phyloP scores from a whole-genome alignment of 2,888 invertebrate species.

The Sialis fuliginosa region DNA sequence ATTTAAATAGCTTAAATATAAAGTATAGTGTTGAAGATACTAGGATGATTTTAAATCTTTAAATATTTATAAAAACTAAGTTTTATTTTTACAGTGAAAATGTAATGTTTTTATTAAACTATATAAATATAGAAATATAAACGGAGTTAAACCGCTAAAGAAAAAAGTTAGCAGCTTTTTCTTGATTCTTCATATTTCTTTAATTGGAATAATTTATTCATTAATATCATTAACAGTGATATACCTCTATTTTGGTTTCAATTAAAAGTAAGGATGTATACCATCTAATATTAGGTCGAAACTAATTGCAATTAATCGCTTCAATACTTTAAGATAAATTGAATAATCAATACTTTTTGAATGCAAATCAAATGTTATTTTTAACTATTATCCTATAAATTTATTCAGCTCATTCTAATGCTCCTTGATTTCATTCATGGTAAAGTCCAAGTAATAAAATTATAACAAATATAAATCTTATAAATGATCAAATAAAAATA shows the following conservation, averaged over 20 bases:
- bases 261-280: conserved; percentile 28
- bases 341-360: conserved; percentile 25
- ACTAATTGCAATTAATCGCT: conserved; percentile 30
- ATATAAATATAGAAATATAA: no score
- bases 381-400: conserved; percentile 26
- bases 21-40: no score
- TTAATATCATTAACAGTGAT: conserved; percentile 47
- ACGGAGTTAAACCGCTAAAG: no score
- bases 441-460: conserved; percentile 29
- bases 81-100: no score
- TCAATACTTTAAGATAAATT: conserved; percentile 25
- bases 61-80: no score
- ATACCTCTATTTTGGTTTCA: conserved; percentile 34
- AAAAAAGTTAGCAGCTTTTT: no score
- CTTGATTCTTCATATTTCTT: conserved; percentile 29
- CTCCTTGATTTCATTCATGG: conserved; percentile 33
- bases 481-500: conserved; percentile 15
- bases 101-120: no score
- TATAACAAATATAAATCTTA: conserved; percentile 25
- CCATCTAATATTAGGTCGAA: conserved; percentile 30
- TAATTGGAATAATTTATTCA: conserved; percentile 36
- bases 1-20: no score
- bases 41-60: no score
- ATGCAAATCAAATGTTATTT: conserved; percentile 29
- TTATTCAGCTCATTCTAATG: conserved; percentile 31